A percentile compares a stretch with the other conserved stretches of the same genome.
Evolutionary conservation across 1,140 invertebrate species (phyloP).

Genomic region (Drosophila grimshawi): DNA sequence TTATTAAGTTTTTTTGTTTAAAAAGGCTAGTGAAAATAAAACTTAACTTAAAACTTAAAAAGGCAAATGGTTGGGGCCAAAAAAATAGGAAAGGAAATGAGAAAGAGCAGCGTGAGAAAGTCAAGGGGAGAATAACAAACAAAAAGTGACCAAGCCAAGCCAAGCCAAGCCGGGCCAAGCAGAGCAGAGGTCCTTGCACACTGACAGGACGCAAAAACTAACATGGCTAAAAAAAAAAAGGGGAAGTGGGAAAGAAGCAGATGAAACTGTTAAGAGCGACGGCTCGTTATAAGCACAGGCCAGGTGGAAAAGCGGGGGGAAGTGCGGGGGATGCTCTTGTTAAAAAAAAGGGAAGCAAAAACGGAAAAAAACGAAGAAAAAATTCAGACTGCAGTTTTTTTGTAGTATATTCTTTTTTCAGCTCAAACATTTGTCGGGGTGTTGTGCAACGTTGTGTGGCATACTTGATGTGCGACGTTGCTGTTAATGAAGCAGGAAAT

Average conservation of each 20-base stretch:
- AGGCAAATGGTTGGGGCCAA: constrained; percentile 4
- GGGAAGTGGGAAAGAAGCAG: constrained; percentile 3
- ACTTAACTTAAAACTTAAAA: constrained; percentile 9
- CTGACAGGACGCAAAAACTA: constrained; percentile 41
- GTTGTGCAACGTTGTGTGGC: constrained; percentile 45
- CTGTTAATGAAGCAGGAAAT: constrained; percentile 78
- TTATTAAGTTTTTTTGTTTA: too few relatives aligned
- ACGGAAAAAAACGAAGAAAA: constrained; percentile 19
- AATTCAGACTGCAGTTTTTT: constrained; percentile 40
- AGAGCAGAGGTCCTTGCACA: background rate
- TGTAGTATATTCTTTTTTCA: constrained; percentile 8
- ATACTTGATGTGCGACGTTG: constrained; percentile 66
- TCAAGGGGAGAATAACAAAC: constrained; percentile 26
- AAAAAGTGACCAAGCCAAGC: constrained; percentile 23
- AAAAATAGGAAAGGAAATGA: constrained; percentile 11
- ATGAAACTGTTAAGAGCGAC: constrained; percentile 4
- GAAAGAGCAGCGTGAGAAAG: constrained; percentile 20
- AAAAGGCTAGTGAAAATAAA: too few relatives aligned
- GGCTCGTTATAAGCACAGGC: constrained; percentile 71
- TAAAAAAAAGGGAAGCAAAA: constrained; percentile 25
- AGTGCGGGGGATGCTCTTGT: constrained; percentile 1
- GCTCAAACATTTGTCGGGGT: constrained; percentile 25
- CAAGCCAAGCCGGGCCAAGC: background rate
- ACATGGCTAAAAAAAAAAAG: constrained; percentile 19
- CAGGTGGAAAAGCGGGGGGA: constrained; percentile 31